phyloP scores from a whole-genome alignment of 2,888 invertebrate species.

The Philereme vetulata region DNA sequence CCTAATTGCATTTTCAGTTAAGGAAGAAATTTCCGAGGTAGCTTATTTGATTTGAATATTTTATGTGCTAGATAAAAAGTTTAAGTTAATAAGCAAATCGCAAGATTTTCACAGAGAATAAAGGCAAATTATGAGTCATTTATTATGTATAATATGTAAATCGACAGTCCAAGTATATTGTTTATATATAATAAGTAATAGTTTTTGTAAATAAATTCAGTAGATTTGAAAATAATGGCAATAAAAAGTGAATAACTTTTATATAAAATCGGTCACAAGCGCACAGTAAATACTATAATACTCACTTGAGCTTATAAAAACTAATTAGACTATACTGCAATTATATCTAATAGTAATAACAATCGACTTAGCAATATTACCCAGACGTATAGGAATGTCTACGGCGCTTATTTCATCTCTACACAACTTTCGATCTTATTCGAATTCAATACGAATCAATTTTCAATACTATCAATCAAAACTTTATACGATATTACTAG shows the following conservation, averaged over 20 bases:
- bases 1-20: constrained; percentile 62
- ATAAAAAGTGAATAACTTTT: constrained; percentile 8
- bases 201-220: constrained; percentile 4
- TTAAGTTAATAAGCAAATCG: too few relatives aligned
- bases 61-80: constrained; percentile 11
- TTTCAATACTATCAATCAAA: constrained; percentile 33
- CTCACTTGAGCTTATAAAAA: constrained; percentile 21
- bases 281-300: neutral
- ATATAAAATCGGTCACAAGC: constrained; percentile 17
- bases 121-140: too few relatives aligned
- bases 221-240: constrained; percentile 5
- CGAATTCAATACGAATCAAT: constrained; percentile 27
- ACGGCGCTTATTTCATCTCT: constrained; percentile 1
- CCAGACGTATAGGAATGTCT: constrained; percentile 26
- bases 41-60: constrained; percentile 18
- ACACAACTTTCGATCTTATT: constrained; percentile 26
- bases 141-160: too few relatives aligned
- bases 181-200: too few relatives aligned
- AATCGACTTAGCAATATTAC: constrained; percentile 27
- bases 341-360: constrained; percentile 35
- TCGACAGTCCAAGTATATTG: too few relatives aligned
- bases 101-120: too few relatives aligned
- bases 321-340: constrained; percentile 33
- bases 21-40: constrained; percentile 30
- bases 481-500: constrained; percentile 17